Evolutionary conservation across 2,113 vertebrate genomes (phyloP).

Genomic region (Alligator sinensis): DNA sequence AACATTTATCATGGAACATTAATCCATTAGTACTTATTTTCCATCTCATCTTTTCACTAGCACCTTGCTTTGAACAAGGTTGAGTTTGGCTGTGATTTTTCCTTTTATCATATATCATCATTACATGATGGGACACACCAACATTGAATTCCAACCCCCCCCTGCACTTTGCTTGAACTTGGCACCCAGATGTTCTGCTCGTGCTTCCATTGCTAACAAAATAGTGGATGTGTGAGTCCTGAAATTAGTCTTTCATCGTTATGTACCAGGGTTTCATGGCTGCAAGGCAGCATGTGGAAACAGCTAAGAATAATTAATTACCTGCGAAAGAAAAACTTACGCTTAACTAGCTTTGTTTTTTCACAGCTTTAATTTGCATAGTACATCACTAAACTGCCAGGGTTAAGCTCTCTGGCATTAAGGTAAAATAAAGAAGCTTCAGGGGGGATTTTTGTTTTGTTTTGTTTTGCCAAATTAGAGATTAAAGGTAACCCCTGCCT

Average conservation of each 20-base stretch:
- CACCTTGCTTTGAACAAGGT: slow-evolving; percentile 80
- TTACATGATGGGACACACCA: slow-evolving; percentile 76
- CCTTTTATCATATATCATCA: slow-evolving; percentile 85
- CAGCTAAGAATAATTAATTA: slow-evolving; percentile 60
- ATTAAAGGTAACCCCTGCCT: slow-evolving; percentile 68
- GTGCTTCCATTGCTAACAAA: slow-evolving; percentile 67
- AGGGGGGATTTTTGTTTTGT: slow-evolving; percentile 40
- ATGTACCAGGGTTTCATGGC: slow-evolving; percentile 22
- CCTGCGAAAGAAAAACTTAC: slow-evolving; percentile 54
- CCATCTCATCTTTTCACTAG: slow-evolving; percentile 79
- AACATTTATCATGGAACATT: slow-evolving; percentile 81
- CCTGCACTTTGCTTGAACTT: slow-evolving; percentile 87
- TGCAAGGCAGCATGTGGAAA: slow-evolving; percentile 57
- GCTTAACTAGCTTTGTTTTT: slow-evolving; percentile 65
- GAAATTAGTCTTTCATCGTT: slow-evolving; percentile 69
- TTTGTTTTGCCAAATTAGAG: slow-evolving; percentile 69
- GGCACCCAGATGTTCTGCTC: slow-evolving; percentile 72
- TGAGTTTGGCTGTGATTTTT: slow-evolving; percentile 76
- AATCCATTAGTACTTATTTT: slow-evolving; percentile 84
- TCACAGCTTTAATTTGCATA: slow-evolving; percentile 70
- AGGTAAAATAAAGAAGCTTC: slow-evolving; percentile 43
- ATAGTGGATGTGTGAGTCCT: slow-evolving; percentile 55
- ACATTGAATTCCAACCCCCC: slow-evolving; percentile 62
- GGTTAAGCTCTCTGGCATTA: slow-evolving; percentile 54
- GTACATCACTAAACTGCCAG: slow-evolving; percentile 65